These are phyloP conservation scores for Mustelus asterias DNA, from an alignment of 2,113 vertebrate species.

Conservation along the genomic window DNA sequence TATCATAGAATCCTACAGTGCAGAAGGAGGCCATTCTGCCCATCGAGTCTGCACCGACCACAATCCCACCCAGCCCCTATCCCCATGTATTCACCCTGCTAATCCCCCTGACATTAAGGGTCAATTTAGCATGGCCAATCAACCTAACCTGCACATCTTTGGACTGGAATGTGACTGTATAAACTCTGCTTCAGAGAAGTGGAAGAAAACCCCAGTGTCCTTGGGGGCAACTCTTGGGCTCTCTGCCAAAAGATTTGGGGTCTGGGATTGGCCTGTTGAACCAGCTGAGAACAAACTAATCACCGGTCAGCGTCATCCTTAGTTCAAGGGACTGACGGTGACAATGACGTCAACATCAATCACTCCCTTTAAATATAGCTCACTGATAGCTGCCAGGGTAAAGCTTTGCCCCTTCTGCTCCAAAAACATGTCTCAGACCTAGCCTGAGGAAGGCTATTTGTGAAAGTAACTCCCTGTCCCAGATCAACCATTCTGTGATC, in stretches of 20 bases:
- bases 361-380: not conserved
- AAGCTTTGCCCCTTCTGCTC: not conserved
- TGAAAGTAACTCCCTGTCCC: not conserved
- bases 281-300: not conserved
- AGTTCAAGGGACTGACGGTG: not conserved
- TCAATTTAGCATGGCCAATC: no score
- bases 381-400: not conserved
- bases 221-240: not conserved
- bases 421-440: not conserved
- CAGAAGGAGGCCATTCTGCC: no score
- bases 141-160: no score
- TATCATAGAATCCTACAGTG: no score
- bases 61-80: no score
- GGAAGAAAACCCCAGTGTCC: not conserved
- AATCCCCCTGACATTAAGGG: no score
- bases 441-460: not conserved
- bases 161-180: not conserved
- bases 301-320: not conserved
- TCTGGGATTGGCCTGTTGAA: not conserved
- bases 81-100: no score
- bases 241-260: not conserved
- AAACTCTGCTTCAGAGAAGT: not conserved
- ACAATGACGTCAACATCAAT: not conserved
- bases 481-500: not conserved
- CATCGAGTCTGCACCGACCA: no score